Percentiles rank a stretch among this genome's conserved stretches.
Conservation (phyloP, 2,113 vertebrate species). For the Siniperca knerii region DNA sequence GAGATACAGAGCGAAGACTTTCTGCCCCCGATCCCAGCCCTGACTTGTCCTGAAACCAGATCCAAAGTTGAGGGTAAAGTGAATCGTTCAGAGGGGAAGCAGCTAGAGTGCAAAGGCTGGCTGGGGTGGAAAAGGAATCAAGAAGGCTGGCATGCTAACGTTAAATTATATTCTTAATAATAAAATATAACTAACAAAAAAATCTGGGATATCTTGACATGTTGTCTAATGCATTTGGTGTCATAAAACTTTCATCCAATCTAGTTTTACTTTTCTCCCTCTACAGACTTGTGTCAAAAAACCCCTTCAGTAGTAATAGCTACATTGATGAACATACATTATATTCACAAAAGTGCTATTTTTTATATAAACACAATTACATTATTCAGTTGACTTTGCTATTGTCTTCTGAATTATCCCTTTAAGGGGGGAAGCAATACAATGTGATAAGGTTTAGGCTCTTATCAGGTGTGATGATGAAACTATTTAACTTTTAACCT, state of each 20-base stretch:
- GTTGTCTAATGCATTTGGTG: background rate
- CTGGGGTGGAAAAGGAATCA: background rate
- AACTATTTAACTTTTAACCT: conserved; percentile 81
- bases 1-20: conserved; percentile 50
- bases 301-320: background rate
- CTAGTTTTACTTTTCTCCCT: background rate
- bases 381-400: background rate
- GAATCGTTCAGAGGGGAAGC: conserved; percentile 32
- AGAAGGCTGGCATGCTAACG: background rate
- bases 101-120: background rate
- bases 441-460: background rate
- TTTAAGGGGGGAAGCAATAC: background rate
- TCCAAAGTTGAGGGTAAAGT: conserved; percentile 31
- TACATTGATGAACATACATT: background rate
- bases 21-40: conserved; percentile 24
- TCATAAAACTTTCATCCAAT: no score
- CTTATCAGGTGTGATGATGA: background rate
- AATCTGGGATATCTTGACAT: background rate
- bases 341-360: background rate
- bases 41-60: conserved; percentile 64
- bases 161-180: background rate
- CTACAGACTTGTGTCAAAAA: background rate
- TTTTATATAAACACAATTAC: background rate
- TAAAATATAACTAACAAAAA: background rate
- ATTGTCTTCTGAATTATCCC: background rate